Base-by-base conservation (phyloP, 2,888 invertebrate species). In the Abrostola tripartita region DNA sequence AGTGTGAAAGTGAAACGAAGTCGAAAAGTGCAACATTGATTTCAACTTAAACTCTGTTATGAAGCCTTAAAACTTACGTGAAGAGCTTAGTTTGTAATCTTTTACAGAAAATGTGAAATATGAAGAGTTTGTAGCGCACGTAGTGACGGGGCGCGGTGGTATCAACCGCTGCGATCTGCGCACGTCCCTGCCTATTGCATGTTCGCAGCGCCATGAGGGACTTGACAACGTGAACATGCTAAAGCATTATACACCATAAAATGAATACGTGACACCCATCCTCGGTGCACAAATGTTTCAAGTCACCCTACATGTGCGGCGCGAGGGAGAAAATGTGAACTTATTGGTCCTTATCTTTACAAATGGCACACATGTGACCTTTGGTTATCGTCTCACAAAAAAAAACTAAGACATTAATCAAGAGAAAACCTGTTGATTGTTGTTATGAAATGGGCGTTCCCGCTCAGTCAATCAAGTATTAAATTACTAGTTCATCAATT, bases 111-210 rank as follows among this genome's bases (percentile, higher is more conserved):
- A 72, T 67, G 61, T 69, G 47, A 69, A 68, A 62, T 67, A 61
- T 71, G 54, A 66, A 65, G 67, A 68, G 71, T 69, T 70, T 60
- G 54, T 58, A 37, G 62, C 53, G 53, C 65, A 69, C 71, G 72
- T 61, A 65, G 69, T 61, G 52, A 53, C 47, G 63, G 54, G 56
- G 79, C 78, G 67, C 47, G 47, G 54, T 57, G 60, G 61, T 84
- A 84, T 83, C 84, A 64, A 41, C 58, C 59, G 57, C 78, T 74
- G 76, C 80, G 79, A 86, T 88, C 84, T 79, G 81, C 76, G 78
- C 83, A 85, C 83, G 85, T 85, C 82, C 72, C 74, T 61, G 65
- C 68, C 73, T 77, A 81, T 84, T 82, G 81, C 76, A 78, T 83
- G 79, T 78, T 81, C 74, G 78, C 76, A 61, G 64, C 57, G 68